These are phyloP conservation scores for Carduelis carduelis DNA, from an alignment of 2,797 vertebrate genomes.

Conservation along the genomic window DNA sequence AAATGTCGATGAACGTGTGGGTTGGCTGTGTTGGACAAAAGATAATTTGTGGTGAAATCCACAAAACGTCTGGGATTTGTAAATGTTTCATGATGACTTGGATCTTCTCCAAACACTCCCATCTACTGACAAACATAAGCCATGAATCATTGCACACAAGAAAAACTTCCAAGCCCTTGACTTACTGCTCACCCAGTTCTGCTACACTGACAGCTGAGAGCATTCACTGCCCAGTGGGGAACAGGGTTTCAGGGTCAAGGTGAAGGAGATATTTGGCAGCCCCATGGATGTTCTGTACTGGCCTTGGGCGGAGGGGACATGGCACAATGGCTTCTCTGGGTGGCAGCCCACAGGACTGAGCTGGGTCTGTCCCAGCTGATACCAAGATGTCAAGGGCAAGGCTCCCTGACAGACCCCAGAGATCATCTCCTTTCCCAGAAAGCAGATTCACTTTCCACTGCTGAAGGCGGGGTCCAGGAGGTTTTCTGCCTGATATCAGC, in stretches of 20 bases:
- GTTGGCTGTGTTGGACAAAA: slow-evolving; percentile 8
- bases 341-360: neutral
- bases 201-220: neutral
- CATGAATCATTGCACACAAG: slow-evolving; percentile 5
- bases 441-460: neutral
- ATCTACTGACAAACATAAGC: slow-evolving; percentile 20
- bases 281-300: neutral
- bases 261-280: neutral
- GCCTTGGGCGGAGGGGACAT: neutral
- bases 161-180: slow-evolving; percentile 47
- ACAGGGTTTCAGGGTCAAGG: neutral
- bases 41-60: slow-evolving; percentile 59
- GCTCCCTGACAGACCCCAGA: neutral
- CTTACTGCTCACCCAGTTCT: slow-evolving; percentile 10
- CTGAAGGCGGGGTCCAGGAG: neutral
- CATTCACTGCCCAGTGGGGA: neutral
- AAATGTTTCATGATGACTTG: slow-evolving; percentile 55
- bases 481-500: neutral
- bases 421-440: neutral
- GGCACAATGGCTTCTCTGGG: neutral
- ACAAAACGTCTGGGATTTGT: slow-evolving; percentile 57
- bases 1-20: neutral
- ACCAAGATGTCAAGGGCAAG: neutral
- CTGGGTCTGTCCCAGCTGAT: neutral
- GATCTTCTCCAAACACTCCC: slow-evolving; percentile 46